Percentiles rank a stretch among this genome's conserved stretches.
These are phyloP conservation scores for Glomeris maerens DNA, from an alignment of 1,140 invertebrate genomes.

Conservation along the genomic window DNA sequence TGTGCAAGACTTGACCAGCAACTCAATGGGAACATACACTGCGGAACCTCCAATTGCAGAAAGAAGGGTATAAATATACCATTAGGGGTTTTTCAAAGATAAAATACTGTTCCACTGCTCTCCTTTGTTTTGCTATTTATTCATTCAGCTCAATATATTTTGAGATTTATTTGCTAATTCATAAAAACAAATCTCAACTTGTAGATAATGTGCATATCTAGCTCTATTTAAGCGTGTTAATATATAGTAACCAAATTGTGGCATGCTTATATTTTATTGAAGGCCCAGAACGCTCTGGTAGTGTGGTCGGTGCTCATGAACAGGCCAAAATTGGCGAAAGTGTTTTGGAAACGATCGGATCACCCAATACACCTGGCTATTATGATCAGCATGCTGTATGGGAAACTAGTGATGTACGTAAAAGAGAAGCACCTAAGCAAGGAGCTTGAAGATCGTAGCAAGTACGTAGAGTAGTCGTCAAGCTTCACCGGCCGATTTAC, in stretches of 20 bases:
- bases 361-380: slow-evolving; percentile 34
- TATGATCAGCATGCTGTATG: slow-evolving; percentile 25
- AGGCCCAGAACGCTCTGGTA: slow-evolving; percentile 4
- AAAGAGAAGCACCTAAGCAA: slow-evolving; percentile 20
- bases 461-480: too few relatives aligned
- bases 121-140: not conserved
- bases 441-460: slow-evolving; percentile 21
- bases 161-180: too few relatives aligned
- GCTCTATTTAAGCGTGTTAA: too few relatives aligned
- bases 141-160: too few relatives aligned
- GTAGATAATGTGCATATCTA: too few relatives aligned
- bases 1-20: slow-evolving; percentile 8
- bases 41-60: slow-evolving; percentile 7
- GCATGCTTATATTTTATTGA: not conserved
- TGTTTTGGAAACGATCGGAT: slow-evolving; percentile 32
- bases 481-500: too few relatives aligned
- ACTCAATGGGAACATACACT: slow-evolving; percentile 8
- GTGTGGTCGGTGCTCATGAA: slow-evolving; percentile 10
- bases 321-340: slow-evolving; percentile 26
- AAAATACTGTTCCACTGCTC: too few relatives aligned
- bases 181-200: too few relatives aligned
- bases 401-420: slow-evolving; percentile 20
- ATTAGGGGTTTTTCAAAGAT: not conserved
- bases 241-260: too few relatives aligned
- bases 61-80: slow-evolving; percentile 7